Percentiles rank a stretch among this genome's conserved stretches.
These are phyloP conservation scores for Drosophila subobscura DNA, from an alignment of 1,140 invertebrate genomes.

Conservation along the genomic window DNA sequence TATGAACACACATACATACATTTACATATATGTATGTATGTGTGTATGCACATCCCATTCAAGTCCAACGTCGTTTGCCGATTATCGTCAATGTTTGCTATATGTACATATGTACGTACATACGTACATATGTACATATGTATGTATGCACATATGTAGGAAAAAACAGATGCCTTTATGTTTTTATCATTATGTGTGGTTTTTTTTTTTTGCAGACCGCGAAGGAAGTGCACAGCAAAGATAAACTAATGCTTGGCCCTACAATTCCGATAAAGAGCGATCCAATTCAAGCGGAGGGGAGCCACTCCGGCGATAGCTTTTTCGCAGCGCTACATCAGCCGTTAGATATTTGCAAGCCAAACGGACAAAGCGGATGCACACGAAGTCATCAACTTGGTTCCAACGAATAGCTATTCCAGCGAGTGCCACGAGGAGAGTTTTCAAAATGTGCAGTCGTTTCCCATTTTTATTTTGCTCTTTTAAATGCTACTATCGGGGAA, in stretches of 20 bases:
- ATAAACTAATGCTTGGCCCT: slow-evolving; percentile 60
- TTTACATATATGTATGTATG: too few species aligned
- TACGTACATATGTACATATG: background rate
- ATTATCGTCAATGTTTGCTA: slow-evolving; percentile 41
- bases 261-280: slow-evolving; percentile 47
- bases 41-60: slow-evolving; percentile 20
- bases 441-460: background rate
- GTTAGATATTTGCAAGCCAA: slow-evolving; percentile 32
- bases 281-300: slow-evolving; percentile 1
- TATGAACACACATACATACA: background rate
- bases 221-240: slow-evolving; percentile 63
- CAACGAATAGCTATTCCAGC: background rate
- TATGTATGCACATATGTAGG: background rate
- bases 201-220: slow-evolving; percentile 43
- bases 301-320: slow-evolving; percentile 1
- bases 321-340: slow-evolving; percentile 21
- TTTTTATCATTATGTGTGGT: slow-evolving; percentile 36
- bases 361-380: slow-evolving; percentile 15
- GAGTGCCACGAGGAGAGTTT: background rate
- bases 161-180: slow-evolving; percentile 36
- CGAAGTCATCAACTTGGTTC: slow-evolving; percentile 15
- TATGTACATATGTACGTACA: too few species aligned
- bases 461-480: background rate
- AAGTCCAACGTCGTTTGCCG: slow-evolving; percentile 9
- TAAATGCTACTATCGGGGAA: background rate